Conservation (phyloP, 2,113 vertebrate species). For the Eupsittula cactorum region DNA sequence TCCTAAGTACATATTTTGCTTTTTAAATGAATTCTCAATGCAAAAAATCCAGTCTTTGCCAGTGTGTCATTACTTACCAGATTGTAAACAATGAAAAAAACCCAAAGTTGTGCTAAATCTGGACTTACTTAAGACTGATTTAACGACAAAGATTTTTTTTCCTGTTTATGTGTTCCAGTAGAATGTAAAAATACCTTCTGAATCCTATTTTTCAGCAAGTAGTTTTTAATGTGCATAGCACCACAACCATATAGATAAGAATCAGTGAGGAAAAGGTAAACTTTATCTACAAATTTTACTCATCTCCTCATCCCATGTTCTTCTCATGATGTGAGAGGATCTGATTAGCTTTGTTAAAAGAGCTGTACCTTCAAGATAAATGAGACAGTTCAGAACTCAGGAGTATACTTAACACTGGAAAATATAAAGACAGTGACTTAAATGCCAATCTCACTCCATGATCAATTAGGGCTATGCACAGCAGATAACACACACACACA, state of each 20-base stretch:
- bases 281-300: not conserved
- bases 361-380: not conserved
- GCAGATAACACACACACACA: not conserved
- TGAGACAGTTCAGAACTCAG: not conserved
- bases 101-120: not conserved
- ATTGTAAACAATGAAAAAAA: not conserved
- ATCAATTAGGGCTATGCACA: slow-evolving; percentile 16
- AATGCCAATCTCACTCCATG: not conserved
- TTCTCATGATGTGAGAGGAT: not conserved
- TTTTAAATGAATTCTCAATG: not conserved
- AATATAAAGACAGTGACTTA: slow-evolving; percentile 11
- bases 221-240: not conserved
- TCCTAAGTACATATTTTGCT: not conserved
- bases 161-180: not conserved
- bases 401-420: not conserved
- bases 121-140: not conserved
- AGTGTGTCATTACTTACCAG: not conserved
- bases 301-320: not conserved
- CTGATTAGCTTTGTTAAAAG: not conserved
- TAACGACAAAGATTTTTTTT: not conserved
- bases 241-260: not conserved
- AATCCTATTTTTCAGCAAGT: not conserved
- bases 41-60: not conserved
- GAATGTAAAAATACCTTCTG: not conserved
- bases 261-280: not conserved